Conservation (phyloP, 2,888 invertebrate species). For the Idaea aversata region DNA sequence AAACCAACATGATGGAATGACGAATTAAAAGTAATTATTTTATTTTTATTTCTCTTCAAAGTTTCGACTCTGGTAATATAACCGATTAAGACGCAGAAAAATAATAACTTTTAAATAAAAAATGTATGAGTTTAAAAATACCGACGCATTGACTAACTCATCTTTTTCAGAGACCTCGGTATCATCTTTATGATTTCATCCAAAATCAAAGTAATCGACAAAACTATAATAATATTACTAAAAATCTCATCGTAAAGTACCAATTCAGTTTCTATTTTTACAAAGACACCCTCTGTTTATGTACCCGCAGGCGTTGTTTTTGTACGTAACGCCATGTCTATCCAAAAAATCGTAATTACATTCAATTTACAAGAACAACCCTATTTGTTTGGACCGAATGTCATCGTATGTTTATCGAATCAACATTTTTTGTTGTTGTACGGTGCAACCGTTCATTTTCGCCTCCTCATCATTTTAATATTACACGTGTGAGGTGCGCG, state of each 20-base stretch:
- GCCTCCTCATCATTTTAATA: too few species aligned
- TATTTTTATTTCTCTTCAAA: too few species aligned
- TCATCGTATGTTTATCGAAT: slow-evolving; percentile 6
- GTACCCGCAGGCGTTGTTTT: slow-evolving; percentile 51
- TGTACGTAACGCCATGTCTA: slow-evolving; percentile 46
- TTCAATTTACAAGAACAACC: slow-evolving; percentile 40
- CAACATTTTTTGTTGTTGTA: not conserved
- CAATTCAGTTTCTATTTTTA: slow-evolving; percentile 43
- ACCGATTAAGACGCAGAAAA: too few species aligned
- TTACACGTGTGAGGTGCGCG: too few species aligned
- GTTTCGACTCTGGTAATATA: too few species aligned
- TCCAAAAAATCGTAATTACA: slow-evolving; percentile 53
- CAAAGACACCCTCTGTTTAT: slow-evolving; percentile 55
- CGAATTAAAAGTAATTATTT: too few species aligned
- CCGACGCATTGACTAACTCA: too few species aligned
- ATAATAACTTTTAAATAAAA: too few species aligned
- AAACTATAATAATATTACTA: not conserved
- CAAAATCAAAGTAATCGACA: not conserved
- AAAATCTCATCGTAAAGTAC: not conserved
- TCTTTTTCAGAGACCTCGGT: too few species aligned
- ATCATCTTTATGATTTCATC: not conserved
- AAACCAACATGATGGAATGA: too few species aligned
- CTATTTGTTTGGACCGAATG: slow-evolving; percentile 30
- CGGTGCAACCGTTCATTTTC: too few species aligned
- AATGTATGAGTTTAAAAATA: too few species aligned